Evolutionary conservation across 2,113 vertebrate species (phyloP).

Genomic region (Lagopus muta): DNA sequence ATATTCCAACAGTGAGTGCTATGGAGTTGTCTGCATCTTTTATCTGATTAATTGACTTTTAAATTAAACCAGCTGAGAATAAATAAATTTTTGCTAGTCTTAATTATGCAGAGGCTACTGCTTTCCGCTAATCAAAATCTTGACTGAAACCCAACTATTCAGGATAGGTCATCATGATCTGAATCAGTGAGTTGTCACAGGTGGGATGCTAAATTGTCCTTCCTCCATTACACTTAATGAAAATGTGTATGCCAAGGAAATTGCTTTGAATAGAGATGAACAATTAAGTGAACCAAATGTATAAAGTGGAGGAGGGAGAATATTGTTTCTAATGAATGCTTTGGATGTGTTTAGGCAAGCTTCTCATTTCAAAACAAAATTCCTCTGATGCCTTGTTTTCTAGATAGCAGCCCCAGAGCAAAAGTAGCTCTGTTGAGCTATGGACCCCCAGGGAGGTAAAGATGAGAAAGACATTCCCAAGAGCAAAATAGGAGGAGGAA

Average conservation of each 20-base stretch:
- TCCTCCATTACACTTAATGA: conserved; percentile 68
- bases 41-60: conserved; percentile 43
- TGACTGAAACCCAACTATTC: conserved; percentile 54
- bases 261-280: conserved; percentile 42
- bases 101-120: conserved; percentile 57
- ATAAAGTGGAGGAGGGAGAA: background rate
- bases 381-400: background rate
- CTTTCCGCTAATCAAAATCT: conserved; percentile 63
- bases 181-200: conserved; percentile 64
- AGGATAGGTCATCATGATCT: conserved; percentile 55
- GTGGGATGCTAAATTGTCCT: conserved; percentile 63
- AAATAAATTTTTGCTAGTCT: conserved; percentile 34
- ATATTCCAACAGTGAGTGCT: background rate
- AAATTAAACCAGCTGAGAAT: conserved; percentile 40
- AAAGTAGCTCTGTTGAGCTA: background rate
- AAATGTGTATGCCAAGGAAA: conserved; percentile 30
- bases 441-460: background rate
- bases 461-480: background rate
- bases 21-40: background rate
- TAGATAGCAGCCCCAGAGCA: background rate
- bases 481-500: background rate
- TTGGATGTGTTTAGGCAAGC: background rate
- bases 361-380: conserved; percentile 36
- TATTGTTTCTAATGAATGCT: background rate
- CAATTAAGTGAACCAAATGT: conserved; percentile 17